phyloP scores from a whole-genome alignment of 2,797 vertebrate species.

The Parauchenoglanis punctatus region DNA sequence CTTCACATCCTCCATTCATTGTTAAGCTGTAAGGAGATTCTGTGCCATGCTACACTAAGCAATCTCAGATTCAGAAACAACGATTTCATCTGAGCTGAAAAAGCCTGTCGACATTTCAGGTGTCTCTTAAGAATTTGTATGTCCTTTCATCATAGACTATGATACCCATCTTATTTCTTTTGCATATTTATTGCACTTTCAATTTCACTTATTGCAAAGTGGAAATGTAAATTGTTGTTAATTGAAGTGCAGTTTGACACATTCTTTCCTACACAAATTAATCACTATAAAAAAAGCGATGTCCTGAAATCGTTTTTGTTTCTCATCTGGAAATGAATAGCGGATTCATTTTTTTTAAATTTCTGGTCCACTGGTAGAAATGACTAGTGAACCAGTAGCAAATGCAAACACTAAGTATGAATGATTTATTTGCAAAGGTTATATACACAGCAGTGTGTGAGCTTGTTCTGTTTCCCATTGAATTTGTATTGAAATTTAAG shows the following conservation, averaged over 20 bases:
- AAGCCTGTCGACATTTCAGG: not conserved
- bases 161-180: not conserved
- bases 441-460: not conserved
- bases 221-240: not conserved
- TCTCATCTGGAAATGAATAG: not conserved
- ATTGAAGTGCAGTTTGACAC: not conserved
- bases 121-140: not conserved
- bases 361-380: not conserved
- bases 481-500: not conserved
- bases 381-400: not conserved
- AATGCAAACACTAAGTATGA: not conserved
- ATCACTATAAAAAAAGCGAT: not conserved
- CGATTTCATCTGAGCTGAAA: not conserved
- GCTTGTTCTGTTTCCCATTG: not conserved
- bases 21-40: slow-evolving; percentile 1
- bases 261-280: not conserved
- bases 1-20: not conserved
- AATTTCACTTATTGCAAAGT: too few relatives aligned
- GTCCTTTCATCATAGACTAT: not conserved
- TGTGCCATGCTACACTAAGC: not conserved
- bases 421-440: not conserved
- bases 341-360: not conserved
- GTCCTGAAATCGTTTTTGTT: not conserved
- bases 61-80: not conserved
- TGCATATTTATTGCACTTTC: not conserved